These are phyloP conservation scores for Heliconius cydno DNA, from an alignment of 2,888 invertebrate species.

Conservation along the genomic window DNA sequence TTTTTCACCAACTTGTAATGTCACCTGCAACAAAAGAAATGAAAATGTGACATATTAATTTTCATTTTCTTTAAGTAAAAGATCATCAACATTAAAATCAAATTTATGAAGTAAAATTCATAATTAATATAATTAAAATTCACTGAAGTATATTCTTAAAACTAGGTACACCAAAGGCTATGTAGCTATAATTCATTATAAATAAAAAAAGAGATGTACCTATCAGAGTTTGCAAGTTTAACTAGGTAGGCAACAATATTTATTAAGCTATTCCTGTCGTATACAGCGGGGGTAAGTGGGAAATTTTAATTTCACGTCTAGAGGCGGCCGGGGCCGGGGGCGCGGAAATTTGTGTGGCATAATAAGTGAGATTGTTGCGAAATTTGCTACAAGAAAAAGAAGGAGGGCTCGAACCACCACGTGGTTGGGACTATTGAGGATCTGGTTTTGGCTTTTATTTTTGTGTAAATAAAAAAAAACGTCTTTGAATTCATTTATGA, in stretches of 20 bases:
- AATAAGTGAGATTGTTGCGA: slow-evolving; percentile 84
- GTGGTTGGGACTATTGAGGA: slow-evolving; percentile 58
- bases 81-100: background rate
- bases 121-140: background rate
- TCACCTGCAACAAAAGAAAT: slow-evolving; percentile 31
- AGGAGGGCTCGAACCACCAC: slow-evolving; percentile 73
- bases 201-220: slow-evolving; percentile 11
- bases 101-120: background rate
- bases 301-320: slow-evolving; percentile 83
- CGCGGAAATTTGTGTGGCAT: slow-evolving; percentile 83
- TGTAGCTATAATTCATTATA: background rate
- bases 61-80: no score
- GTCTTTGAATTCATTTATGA: background rate
- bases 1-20: slow-evolving; percentile 7
- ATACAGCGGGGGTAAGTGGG: slow-evolving; percentile 76
- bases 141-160: background rate
- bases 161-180: background rate
- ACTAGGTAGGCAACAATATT: slow-evolving; percentile 69
- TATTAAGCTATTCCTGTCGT: slow-evolving; percentile 79
- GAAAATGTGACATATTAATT: background rate
- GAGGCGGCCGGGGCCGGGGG: slow-evolving; percentile 75
- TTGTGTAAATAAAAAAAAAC: background rate
- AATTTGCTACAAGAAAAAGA: slow-evolving; percentile 84
- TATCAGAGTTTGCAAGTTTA: slow-evolving; percentile 40
- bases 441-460: slow-evolving; percentile 16